phyloP scores from a whole-genome alignment of 2,797 vertebrate species.

The Denticeps clupeoides region DNA sequence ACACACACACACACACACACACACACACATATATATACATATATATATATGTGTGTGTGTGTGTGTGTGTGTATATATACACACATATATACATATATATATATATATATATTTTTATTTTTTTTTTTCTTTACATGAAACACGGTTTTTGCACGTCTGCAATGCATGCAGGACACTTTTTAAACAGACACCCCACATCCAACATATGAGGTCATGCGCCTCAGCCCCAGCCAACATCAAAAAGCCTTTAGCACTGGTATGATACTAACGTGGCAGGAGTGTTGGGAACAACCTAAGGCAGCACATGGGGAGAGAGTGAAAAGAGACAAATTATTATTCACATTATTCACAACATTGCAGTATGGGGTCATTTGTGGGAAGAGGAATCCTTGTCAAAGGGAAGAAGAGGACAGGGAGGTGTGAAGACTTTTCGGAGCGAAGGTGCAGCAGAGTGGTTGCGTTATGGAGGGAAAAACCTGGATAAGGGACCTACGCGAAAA shows the following conservation, averaged over 20 bases:
- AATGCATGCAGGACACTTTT: too few species aligned
- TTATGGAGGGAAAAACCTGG: too few species aligned
- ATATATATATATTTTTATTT: too few species aligned
- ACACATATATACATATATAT: too few species aligned
- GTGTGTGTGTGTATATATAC: too few species aligned
- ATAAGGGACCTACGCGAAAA: too few species aligned
- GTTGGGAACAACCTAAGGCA: constrained; percentile 72
- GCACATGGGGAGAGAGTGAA: constrained; percentile 26
- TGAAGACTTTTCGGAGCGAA: too few species aligned
- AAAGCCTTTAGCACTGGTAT: constrained; percentile 29
- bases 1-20: not conserved
- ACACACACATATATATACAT: not conserved
- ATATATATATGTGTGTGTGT: too few species aligned
- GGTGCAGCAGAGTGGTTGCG: too few species aligned
- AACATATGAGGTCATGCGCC: constrained; percentile 29
- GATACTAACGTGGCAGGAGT: constrained; percentile 85
- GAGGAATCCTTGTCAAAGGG: not conserved
- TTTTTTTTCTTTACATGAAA: too few species aligned
- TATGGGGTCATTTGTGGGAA: too few species aligned
- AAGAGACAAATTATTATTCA: constrained; percentile 2
- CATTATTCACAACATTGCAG: too few species aligned
- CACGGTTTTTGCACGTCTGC: not conserved
- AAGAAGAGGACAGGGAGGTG: not conserved
- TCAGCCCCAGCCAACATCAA: constrained; percentile 19
- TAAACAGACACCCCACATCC: constrained; percentile 13